These are phyloP conservation scores for Luperina testacea DNA, from an alignment of 2,888 invertebrate species.

Conservation along the genomic window DNA sequence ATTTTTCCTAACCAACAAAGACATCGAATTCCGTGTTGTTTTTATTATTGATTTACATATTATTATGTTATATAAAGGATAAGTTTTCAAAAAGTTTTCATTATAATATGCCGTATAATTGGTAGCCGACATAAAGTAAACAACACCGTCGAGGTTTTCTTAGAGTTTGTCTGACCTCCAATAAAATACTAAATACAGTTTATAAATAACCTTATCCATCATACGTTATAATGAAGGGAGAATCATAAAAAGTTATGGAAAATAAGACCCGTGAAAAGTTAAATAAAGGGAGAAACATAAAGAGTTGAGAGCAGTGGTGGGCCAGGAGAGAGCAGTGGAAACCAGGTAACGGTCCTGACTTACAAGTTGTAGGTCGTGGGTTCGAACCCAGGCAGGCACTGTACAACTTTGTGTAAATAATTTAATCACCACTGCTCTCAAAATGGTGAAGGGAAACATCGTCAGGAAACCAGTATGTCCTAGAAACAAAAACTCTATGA, in stretches of 20 bases:
- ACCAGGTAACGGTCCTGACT: too few relatives aligned
- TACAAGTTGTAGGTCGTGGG: too few relatives aligned
- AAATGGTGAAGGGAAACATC: not conserved
- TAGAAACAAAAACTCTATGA: not conserved
- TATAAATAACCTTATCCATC: not conserved
- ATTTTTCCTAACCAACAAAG: slow-evolving; percentile 18
- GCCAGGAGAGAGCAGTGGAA: too few relatives aligned
- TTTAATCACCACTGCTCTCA: not conserved
- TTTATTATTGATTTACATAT: too few relatives aligned
- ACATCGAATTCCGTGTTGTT: not conserved
- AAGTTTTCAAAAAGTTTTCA: not conserved
- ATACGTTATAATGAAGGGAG: not conserved
- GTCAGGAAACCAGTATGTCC: not conserved
- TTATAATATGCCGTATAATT: slow-evolving; percentile 1
- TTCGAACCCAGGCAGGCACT: too few relatives aligned
- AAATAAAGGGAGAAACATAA: not conserved
- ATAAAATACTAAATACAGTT: not conserved
- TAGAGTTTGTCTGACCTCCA: not conserved
- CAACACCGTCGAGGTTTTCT: not conserved
- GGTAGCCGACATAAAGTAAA: slow-evolving; percentile 10
- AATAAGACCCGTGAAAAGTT: not conserved
- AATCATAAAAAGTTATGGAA: not conserved
- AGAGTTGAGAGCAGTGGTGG: not conserved
- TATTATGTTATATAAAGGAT: not conserved
- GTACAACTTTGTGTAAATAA: too few relatives aligned